Evolutionary conservation across 2,113 vertebrate species (phyloP).

Genomic region (Carassius gibelio): DNA sequence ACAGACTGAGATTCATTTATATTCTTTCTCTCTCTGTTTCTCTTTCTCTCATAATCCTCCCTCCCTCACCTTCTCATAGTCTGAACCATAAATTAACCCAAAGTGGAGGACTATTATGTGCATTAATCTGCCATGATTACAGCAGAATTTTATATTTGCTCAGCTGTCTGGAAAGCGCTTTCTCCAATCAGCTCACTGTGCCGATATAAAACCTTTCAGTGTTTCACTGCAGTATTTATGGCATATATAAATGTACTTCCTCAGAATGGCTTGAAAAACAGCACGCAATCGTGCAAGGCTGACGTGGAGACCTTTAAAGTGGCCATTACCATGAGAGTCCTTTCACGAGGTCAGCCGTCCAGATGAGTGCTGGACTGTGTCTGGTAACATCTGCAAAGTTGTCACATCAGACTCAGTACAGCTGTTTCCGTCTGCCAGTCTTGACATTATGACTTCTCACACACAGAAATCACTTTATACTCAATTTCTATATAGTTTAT

Average conservation of each 20-base stretch:
- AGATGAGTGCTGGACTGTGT: constrained; percentile 26
- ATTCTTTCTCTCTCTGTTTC: background rate
- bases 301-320: background rate
- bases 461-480: background rate
- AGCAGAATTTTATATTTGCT: constrained; percentile 39
- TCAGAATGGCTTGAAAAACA: constrained; percentile 5
- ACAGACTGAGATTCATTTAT: background rate
- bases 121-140: constrained; percentile 46
- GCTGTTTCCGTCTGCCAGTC: constrained; percentile 31
- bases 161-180: constrained; percentile 32
- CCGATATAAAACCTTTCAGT: background rate
- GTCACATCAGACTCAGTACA: constrained; percentile 14
- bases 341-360: constrained; percentile 15
- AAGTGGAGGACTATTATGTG: constrained; percentile 18
- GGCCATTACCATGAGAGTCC: background rate
- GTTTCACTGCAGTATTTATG: constrained; percentile 8
- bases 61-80: background rate
- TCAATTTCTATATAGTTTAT: too few species aligned
- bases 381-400: constrained; percentile 38
- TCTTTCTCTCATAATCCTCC: background rate
- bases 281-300: background rate
- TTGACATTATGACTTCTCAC: constrained; percentile 2
- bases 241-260: background rate
- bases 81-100: constrained; percentile 1
- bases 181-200: constrained; percentile 3